phyloP scores from a whole-genome alignment of 1,140 invertebrate species.

The Nymphalis io region DNA sequence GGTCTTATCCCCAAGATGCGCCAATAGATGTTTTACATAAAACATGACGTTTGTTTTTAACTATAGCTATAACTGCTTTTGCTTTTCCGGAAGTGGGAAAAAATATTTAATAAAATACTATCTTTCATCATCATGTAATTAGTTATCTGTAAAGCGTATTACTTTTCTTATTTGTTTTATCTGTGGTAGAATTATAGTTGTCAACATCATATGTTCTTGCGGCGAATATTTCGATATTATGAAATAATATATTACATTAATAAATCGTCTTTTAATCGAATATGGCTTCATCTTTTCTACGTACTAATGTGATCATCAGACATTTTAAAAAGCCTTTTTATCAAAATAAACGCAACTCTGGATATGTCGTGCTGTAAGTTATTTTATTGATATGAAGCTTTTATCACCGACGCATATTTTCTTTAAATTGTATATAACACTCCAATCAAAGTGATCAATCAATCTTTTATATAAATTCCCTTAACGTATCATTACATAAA shows the following conservation, averaged over 20 bases:
- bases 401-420: not conserved
- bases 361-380: conserved; percentile 75
- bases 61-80: no score
- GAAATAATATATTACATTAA: conserved; percentile 46
- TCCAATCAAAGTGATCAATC: not conserved
- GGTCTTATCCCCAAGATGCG: no score
- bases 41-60: no score
- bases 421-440: not conserved
- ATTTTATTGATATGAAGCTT: conserved; percentile 21
- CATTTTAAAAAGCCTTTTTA: conserved; percentile 69
- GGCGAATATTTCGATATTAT: conserved; percentile 48
- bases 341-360: conserved; percentile 70
- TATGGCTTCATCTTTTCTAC: conserved; percentile 70
- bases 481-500: no score
- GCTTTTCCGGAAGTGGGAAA: not conserved
- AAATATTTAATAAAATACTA: no score
- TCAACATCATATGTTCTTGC: conserved; percentile 43
- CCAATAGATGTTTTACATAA: no score
- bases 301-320: conserved; percentile 59
- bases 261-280: conserved; percentile 28
- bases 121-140: not conserved
- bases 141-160: no score
- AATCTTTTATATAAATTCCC: no score
- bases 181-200: conserved; percentile 29
- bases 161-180: not conserved